phyloP scores from a whole-genome alignment of 2,888 invertebrate species.

The Lissocephala sabroskyi region DNA sequence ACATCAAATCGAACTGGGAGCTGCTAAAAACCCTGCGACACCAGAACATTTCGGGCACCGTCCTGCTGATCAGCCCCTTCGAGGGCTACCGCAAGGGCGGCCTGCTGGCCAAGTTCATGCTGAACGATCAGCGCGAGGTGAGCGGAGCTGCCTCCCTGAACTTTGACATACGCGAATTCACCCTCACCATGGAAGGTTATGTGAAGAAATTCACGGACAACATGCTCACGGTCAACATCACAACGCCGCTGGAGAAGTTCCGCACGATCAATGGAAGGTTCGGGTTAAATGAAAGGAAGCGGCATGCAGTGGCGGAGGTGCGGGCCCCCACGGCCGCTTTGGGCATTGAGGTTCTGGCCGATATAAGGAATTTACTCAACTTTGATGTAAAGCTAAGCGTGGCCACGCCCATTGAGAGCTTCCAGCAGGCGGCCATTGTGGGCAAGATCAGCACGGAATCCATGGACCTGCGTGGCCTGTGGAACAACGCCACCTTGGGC shows the following conservation, averaged over 20 bases:
- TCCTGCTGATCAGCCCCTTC: slow-evolving; percentile 80
- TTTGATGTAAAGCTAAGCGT: slow-evolving; percentile 83
- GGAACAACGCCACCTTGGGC: slow-evolving; percentile 83
- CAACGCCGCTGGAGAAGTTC: slow-evolving; percentile 81
- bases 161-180: slow-evolving; percentile 80
- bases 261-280: slow-evolving; percentile 79
- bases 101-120: slow-evolving; percentile 78
- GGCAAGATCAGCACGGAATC: slow-evolving; percentile 81
- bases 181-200: slow-evolving; percentile 79
- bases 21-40: slow-evolving; percentile 74
- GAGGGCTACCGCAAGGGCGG: slow-evolving; percentile 80
- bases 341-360: slow-evolving; percentile 80
- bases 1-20: slow-evolving; percentile 82
- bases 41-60: slow-evolving; percentile 76
- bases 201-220: slow-evolving; percentile 82
- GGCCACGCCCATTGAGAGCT: slow-evolving; percentile 82
- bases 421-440: slow-evolving; percentile 78
- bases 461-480: slow-evolving; percentile 83
- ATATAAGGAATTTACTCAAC: slow-evolving; percentile 77
- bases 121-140: slow-evolving; percentile 78
- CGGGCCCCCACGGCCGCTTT: slow-evolving; percentile 80
- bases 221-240: slow-evolving; percentile 82
- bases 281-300: slow-evolving; percentile 80
- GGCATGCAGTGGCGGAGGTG: slow-evolving; percentile 83
- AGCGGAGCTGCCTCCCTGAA: slow-evolving; percentile 81